Evolutionary conservation across 2,113 vertebrate species (phyloP).

Genomic region (Heteronetta atricapilla): DNA sequence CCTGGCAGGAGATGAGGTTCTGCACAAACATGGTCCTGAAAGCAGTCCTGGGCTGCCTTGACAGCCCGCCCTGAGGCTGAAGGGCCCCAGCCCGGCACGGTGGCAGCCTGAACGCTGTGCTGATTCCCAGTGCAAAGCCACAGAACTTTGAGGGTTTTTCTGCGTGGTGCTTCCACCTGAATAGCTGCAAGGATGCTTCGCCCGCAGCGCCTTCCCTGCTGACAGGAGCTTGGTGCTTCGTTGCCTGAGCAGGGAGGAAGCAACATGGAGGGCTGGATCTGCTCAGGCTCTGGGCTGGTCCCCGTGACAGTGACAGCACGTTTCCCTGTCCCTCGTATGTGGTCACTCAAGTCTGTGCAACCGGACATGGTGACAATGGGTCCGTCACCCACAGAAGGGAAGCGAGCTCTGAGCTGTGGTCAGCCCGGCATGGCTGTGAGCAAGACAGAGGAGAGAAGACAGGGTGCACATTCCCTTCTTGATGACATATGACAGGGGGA

Average conservation of each 20-base stretch:
- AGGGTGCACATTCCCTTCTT: background rate
- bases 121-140: background rate
- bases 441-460: background rate
- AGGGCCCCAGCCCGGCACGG: too few relatives aligned
- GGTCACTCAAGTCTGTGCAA: fast-evolving
- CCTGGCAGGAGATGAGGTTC: background rate
- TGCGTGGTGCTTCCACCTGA: background rate
- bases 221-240: background rate
- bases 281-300: background rate
- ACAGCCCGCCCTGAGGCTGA: background rate
- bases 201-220: background rate
- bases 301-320: fast-evolving
- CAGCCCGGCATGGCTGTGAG: fast-evolving
- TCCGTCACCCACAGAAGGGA: background rate
- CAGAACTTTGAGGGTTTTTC: background rate
- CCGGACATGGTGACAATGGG: background rate
- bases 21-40: background rate
- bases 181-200: background rate
- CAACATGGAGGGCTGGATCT: background rate
- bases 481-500: background rate
- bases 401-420: background rate
- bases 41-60: background rate
- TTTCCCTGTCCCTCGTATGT: background rate
- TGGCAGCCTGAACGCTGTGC: background rate
- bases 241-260: background rate